Conservation (phyloP, 2,797 vertebrate species). For the Acestrorhynchus altus region DNA sequence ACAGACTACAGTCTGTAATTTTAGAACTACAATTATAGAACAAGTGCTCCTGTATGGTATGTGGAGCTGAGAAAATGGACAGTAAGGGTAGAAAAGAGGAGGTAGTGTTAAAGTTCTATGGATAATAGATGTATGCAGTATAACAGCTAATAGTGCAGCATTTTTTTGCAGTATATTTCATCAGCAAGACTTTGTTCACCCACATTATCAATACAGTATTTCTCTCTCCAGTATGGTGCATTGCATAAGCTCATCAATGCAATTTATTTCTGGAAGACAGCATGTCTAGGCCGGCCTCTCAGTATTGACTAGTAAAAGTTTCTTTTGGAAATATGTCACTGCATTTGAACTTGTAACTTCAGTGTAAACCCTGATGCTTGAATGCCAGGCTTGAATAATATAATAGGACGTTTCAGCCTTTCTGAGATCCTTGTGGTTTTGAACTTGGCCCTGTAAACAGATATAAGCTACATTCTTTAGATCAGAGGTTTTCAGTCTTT, state of each 20-base stretch:
- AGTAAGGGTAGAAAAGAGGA: no score
- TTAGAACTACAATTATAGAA: no score
- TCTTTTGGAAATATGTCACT: not conserved
- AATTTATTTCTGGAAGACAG: conserved; percentile 12
- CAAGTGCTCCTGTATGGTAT: no score
- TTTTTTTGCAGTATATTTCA: conserved; percentile 6
- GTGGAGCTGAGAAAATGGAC: no score
- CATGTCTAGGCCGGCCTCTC: not conserved
- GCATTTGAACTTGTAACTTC: not conserved
- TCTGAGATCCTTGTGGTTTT: not conserved
- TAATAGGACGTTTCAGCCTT: not conserved
- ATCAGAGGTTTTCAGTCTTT: not conserved
- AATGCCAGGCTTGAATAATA: not conserved
- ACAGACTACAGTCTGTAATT: no score
- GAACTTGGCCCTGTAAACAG: not conserved
- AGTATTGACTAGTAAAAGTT: not conserved
- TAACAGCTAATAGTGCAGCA: not conserved
- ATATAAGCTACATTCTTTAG: not conserved
- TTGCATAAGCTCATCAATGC: conserved; percentile 14
- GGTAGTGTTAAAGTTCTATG: no score
- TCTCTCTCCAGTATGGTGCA: not conserved
- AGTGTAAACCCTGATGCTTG: not conserved
- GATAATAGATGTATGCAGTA: no score
- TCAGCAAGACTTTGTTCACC: not conserved
- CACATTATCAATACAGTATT: conserved; percentile 1